Evolutionary conservation across 2,797 vertebrate genomes (phyloP).

Genomic region (Tenualosa thibaudeaui): DNA sequence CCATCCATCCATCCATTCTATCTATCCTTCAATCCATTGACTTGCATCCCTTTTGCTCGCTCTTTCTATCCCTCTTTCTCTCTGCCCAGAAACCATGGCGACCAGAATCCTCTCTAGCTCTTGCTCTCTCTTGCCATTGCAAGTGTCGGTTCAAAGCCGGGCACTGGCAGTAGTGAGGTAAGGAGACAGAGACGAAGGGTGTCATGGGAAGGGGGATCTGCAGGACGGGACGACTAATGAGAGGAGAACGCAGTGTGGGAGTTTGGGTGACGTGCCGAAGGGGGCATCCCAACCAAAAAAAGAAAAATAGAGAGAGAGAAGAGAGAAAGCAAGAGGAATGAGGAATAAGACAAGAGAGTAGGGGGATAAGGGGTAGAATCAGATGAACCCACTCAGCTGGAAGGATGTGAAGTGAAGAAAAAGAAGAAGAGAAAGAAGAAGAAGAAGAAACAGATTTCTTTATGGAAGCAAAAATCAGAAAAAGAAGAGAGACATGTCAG

Average conservation of each 20-base stretch:
- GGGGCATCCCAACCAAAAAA: constrained; percentile 24
- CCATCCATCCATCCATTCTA: constrained; percentile 48
- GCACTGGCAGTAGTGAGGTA: constrained; percentile 53
- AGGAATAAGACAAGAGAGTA: neutral
- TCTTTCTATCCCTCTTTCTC: neutral
- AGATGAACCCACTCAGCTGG: neutral
- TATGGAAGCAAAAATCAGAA: constrained; percentile 29
- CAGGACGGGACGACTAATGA: constrained; percentile 61
- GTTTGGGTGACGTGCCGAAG: constrained; percentile 39
- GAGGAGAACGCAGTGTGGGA: constrained; percentile 52
- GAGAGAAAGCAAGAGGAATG: neutral
- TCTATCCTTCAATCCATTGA: no score
- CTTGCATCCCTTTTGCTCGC: neutral
- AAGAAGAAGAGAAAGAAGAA: neutral
- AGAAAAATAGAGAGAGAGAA: neutral
- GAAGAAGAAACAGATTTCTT: constrained; percentile 30
- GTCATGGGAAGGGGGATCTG: constrained; percentile 48
- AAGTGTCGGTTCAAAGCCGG: constrained; percentile 53
- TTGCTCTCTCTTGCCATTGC: constrained; percentile 31
- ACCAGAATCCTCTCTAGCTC: neutral
- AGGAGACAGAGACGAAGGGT: constrained; percentile 46
- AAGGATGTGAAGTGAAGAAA: neutral
- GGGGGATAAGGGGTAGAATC: neutral
- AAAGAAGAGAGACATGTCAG: constrained; percentile 24
- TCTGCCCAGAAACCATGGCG: neutral